Evolutionary conservation across 2,888 invertebrate genomes (phyloP).

Genomic region (Pocota personata): DNA sequence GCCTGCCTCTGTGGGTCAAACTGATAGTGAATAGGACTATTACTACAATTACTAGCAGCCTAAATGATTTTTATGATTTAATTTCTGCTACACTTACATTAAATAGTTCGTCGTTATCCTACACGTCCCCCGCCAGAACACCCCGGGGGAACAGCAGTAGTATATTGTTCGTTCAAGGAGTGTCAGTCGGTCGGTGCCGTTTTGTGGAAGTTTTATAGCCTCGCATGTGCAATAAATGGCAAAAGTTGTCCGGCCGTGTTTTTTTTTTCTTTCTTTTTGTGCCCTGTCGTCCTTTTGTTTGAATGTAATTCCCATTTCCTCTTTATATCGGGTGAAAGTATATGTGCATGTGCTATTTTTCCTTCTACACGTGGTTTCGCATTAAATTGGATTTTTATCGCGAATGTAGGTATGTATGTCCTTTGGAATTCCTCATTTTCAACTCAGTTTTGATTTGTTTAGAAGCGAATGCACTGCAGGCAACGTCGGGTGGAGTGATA

Average conservation of each 20-base stretch:
- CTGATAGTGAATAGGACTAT: slow-evolving; percentile 17
- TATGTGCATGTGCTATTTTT: slow-evolving; percentile 6
- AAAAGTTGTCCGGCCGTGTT: slow-evolving; percentile 48
- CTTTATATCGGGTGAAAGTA: slow-evolving; percentile 5
- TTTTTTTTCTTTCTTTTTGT: background rate
- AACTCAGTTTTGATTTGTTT: slow-evolving; percentile 44
- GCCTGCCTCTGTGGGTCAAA: slow-evolving; percentile 34
- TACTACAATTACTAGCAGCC: slow-evolving; percentile 43
- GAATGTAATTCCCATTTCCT: background rate
- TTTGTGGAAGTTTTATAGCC: slow-evolving; percentile 57
- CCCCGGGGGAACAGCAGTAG: background rate
- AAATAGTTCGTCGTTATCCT: slow-evolving; percentile 9
- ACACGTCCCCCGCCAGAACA: background rate
- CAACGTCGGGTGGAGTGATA: slow-evolving; percentile 52
- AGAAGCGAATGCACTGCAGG: slow-evolving; percentile 36
- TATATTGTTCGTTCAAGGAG: slow-evolving; percentile 26
- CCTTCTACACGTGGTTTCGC: slow-evolving; percentile 44
- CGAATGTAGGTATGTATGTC: background rate
- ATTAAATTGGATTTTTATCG: slow-evolving; percentile 52
- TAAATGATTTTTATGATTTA: slow-evolving; percentile 67
- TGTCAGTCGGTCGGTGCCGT: slow-evolving; percentile 25
- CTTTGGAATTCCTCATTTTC: slow-evolving; percentile 37
- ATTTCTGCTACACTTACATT: slow-evolving; percentile 58
- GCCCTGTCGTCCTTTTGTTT: slow-evolving; percentile 13
- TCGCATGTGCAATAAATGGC: slow-evolving; percentile 68